These are phyloP conservation scores for Apteryx mantelli DNA, from an alignment of 2,113 vertebrate genomes.

Conservation along the genomic window DNA sequence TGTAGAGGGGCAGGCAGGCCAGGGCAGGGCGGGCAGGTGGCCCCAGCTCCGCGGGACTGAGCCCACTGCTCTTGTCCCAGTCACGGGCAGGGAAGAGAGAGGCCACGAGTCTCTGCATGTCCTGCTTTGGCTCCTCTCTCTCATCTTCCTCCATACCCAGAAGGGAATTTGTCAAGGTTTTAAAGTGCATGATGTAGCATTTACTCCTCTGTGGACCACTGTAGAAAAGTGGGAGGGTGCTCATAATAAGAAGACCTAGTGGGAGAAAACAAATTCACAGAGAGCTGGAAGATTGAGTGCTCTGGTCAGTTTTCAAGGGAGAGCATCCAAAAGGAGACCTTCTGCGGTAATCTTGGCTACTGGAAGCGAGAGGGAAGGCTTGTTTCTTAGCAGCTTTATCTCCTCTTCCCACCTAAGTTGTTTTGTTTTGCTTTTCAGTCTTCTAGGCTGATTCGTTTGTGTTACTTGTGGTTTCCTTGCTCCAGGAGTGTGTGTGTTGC, in stretches of 20 bases:
- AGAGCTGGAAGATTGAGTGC: neutral
- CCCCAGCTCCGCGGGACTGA: neutral
- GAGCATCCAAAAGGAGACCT: neutral
- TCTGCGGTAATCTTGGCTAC: too few relatives aligned
- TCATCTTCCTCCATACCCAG: neutral
- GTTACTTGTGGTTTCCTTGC: neutral
- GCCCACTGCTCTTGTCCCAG: neutral
- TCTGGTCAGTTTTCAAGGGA: neutral
- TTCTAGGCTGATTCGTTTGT: neutral
- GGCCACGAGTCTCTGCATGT: neutral
- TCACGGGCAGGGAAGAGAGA: neutral
- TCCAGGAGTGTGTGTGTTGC: neutral
- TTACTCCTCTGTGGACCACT: neutral
- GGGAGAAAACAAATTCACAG: neutral
- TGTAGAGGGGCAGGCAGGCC: neutral
- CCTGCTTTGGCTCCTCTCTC: neutral
- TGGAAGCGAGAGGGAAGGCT: neutral
- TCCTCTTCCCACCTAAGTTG: neutral
- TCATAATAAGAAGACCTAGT: neutral
- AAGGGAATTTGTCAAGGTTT: neutral
- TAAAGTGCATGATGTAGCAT: neutral
- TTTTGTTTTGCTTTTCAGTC: neutral
- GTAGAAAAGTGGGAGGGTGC: neutral
- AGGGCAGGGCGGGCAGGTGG: neutral
- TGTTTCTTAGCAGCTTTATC: neutral